These are phyloP conservation scores for Nemotelus pantherinus DNA, from an alignment of 2,888 invertebrate species.

Conservation along the genomic window DNA sequence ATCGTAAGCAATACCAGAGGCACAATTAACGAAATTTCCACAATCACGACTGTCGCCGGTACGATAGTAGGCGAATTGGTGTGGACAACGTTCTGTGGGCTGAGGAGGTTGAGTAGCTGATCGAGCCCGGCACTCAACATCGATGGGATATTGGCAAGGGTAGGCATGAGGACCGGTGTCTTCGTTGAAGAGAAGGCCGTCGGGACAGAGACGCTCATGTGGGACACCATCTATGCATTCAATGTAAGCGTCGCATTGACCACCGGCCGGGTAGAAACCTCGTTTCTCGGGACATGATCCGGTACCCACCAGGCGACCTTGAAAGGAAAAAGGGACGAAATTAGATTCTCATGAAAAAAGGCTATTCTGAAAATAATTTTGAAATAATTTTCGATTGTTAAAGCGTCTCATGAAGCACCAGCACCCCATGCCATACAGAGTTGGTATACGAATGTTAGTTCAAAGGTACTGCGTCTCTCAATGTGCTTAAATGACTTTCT, in stretches of 20 bases:
- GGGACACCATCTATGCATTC: constrained; percentile 79
- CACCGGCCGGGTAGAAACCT: constrained; percentile 73
- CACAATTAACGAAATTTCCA: constrained; percentile 84
- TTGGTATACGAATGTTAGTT: too few relatives aligned
- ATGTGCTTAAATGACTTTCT: too few relatives aligned
- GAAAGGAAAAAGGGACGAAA: constrained; percentile 20
- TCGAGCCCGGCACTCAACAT: constrained; percentile 79
- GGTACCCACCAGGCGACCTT: constrained; percentile 52
- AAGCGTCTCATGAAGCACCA: too few relatives aligned
- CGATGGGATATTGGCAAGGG: constrained; percentile 86
- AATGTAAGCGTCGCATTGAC: constrained; percentile 79
- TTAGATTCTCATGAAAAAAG: not conserved
- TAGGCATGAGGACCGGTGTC: constrained; percentile 73
- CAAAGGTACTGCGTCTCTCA: too few relatives aligned
- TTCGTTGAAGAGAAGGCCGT: constrained; percentile 82
- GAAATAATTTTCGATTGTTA: too few relatives aligned
- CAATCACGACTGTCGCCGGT: constrained; percentile 75
- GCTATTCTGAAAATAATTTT: not conserved
- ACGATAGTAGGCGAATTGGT: constrained; percentile 84
- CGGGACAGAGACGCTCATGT: constrained; percentile 81
- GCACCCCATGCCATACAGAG: too few relatives aligned
- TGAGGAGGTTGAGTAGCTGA: constrained; percentile 68
- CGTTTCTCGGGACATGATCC: constrained; percentile 71
- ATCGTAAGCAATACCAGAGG: constrained; percentile 76
- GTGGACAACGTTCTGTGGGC: constrained; percentile 81